phyloP scores from a whole-genome alignment of 2,888 invertebrate species.

The Marronus borbonicus region DNA sequence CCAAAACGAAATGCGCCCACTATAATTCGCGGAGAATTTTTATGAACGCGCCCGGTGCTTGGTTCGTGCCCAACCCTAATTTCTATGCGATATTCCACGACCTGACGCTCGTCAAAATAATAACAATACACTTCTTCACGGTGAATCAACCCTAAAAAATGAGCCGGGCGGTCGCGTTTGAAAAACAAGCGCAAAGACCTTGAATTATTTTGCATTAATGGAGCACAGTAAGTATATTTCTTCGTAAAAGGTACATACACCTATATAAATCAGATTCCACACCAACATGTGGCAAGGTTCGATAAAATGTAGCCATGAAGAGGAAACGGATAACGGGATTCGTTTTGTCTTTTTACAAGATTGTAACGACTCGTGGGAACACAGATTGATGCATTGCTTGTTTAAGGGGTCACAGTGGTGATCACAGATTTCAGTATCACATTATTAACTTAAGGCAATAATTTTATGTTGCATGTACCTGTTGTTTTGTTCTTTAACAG shows the following conservation, averaged over 20 bases:
- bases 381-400: no score
- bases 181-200: slow-evolving; percentile 21
- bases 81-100: slow-evolving; percentile 26
- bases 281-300: no score
- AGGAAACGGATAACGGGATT: no score
- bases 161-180: neutral
- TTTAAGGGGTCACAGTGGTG: no score
- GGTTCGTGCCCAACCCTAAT: slow-evolving; percentile 40
- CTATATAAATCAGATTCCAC: no score
- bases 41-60: slow-evolving; percentile 15
- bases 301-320: no score
- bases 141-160: slow-evolving; percentile 43
- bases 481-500: no score
- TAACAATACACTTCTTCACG: slow-evolving; percentile 27
- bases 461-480: no score
- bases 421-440: no score
- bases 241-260: neutral
- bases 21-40: slow-evolving; percentile 29
- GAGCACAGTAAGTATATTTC: neutral
- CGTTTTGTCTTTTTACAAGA: no score
- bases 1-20: slow-evolving; percentile 36
- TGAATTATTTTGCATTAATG: slow-evolving; percentile 26
- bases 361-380: no score
- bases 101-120: slow-evolving; percentile 39
- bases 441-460: no score